Conservation (phyloP, 2,113 vertebrate genomes). For the Felis chaus region DNA sequence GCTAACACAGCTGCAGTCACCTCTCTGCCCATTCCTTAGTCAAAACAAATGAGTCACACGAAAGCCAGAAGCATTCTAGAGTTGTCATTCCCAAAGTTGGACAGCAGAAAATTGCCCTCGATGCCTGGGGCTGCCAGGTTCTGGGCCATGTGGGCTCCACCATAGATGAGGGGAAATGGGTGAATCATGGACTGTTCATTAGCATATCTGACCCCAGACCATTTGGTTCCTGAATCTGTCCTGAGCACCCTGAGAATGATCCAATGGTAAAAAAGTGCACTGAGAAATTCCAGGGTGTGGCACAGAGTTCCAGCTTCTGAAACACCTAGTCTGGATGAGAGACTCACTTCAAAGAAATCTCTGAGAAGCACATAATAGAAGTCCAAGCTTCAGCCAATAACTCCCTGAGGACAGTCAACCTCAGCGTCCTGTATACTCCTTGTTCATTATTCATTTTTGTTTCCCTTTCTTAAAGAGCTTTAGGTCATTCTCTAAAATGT, state of each 20-base stretch:
- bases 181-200: not conserved
- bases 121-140: not conserved
- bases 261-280: not conserved
- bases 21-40: not conserved
- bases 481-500: not conserved
- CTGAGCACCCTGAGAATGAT: not conserved
- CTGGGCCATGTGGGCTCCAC: not conserved
- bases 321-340: not conserved
- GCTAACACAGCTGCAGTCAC: not conserved
- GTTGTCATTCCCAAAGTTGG: not conserved
- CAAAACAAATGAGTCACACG: not conserved
- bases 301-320: not conserved
- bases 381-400: not conserved
- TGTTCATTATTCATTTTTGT: slow-evolving; percentile 1
- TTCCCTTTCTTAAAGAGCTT: not conserved
- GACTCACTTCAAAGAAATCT: not conserved
- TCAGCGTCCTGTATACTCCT: not conserved
- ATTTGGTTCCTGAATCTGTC: not conserved
- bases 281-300: not conserved
- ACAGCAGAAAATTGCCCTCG: not conserved
- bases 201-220: not conserved
- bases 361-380: not conserved
- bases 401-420: not conserved
- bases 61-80: not conserved
- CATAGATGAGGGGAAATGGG: not conserved